A percentile compares a stretch with the other conserved stretches of the same genome.
Evolutionary conservation across 2,797 vertebrate species (phyloP).

Genomic region (Nannoperca australis): DNA sequence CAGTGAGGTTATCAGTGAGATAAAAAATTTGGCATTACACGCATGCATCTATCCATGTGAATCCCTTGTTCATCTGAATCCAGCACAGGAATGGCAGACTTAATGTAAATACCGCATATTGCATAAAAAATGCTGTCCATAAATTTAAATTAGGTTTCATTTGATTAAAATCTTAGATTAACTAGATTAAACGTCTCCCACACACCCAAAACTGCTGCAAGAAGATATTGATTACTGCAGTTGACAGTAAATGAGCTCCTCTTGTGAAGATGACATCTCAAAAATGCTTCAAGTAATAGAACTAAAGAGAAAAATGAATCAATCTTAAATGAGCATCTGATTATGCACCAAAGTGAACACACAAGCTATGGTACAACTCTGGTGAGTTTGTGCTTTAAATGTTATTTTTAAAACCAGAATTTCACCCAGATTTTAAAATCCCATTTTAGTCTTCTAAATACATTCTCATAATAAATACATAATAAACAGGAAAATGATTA

Average conservation of each 20-base stretch:
- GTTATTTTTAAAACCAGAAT: neutral
- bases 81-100: neutral
- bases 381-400: neutral
- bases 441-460: constrained; percentile 14
- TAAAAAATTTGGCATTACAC: neutral
- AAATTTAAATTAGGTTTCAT: neutral
- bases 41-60: neutral
- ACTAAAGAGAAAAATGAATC: neutral
- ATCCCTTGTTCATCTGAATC: neutral
- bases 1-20: neutral
- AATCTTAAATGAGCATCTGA: neutral
- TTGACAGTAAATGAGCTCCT: neutral
- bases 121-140: neutral
- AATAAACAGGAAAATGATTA: constrained; percentile 11
- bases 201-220: neutral
- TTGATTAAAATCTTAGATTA: neutral
- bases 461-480: neutral
- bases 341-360: neutral
- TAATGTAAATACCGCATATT: neutral
- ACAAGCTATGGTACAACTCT: neutral
- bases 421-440: neutral
- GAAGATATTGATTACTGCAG: neutral
- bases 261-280: neutral
- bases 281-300: neutral
- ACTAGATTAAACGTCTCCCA: neutral